Base-by-base conservation (phyloP, 2,113 vertebrate genomes). In the Pygoscelis adeliae region DNA sequence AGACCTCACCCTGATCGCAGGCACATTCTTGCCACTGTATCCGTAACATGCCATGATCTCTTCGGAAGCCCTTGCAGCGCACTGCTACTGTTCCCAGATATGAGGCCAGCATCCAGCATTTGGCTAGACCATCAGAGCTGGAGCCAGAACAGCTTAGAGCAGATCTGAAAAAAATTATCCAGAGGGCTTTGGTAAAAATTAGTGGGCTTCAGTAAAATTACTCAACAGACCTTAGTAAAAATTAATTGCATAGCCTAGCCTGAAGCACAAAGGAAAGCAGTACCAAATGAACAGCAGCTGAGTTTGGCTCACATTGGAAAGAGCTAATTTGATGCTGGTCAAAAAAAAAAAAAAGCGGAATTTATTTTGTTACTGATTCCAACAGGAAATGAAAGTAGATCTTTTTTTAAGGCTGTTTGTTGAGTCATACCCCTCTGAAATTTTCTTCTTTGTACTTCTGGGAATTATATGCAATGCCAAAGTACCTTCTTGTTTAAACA, bases 201-300 rank as follows among this genome's bases (percentile, higher is more conserved):
- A 94, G 87, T 76, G 81, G 83, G 83, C 87, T 95, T 93, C 84
- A 76, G 77, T 87, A 91, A 93, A 96, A 97, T 95, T 93, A 95
- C 73, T 93, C 89, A 95, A n/a, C 91, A 94, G 94, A 94, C 71
- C 73, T 94, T 76, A 79, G 81, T 82, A 87, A 96, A 97, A 97
- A 97, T 93, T 96, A 97, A 95, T 97, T 96, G 87, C 87, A 65
- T 61, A 65, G 36, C 81, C 61, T 95, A 94, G 87, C 93, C 96
- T 83, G 49, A 61, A 96, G 96, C 94, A 89, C 44, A 93, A 91
- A 91, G 42, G 61, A 94, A 87, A 95, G 47, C 50, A 79, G 84
- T 71, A 89, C 61, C 81, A 87, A 94, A 84, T 25, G 50, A 96
- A 94, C 88, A 93, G 90, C 85, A 93, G 83, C 83, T 87, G 90